Conservation (phyloP, 2,113 vertebrate genomes). For the Litocranius walleri region DNA sequence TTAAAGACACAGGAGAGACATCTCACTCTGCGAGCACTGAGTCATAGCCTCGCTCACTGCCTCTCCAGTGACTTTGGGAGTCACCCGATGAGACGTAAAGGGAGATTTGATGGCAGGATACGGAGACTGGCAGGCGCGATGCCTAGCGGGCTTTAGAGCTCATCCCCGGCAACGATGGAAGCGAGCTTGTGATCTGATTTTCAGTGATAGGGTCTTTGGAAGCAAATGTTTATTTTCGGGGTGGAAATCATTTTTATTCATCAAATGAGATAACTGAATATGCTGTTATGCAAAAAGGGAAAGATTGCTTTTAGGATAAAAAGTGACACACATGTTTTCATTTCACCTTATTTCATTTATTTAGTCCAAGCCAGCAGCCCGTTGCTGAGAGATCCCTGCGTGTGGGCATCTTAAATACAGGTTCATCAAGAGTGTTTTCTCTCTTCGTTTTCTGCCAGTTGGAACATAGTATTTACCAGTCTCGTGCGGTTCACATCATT, state of each 20-base stretch:
- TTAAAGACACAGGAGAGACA: constrained; percentile 83
- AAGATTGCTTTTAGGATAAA: constrained; percentile 46
- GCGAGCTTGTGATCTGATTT: constrained; percentile 64
- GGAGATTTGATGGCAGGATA: constrained; percentile 71
- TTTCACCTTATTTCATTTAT: neutral
- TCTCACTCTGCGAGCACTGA: constrained; percentile 65
- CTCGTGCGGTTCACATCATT: neutral
- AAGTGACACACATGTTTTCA: neutral
- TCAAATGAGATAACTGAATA: constrained; percentile 58
- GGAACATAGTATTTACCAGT: accelerated
- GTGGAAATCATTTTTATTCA: constrained; percentile 59
- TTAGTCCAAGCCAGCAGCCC: neutral
- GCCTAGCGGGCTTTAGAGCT: constrained; percentile 52
- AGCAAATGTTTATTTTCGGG: constrained; percentile 68
- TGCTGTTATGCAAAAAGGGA: constrained; percentile 45
- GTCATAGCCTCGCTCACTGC: constrained; percentile 74
- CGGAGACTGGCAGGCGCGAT: constrained; percentile 43
- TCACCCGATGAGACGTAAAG: constrained; percentile 71
- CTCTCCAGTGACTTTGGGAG: constrained; percentile 75
- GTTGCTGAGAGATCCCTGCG: neutral
- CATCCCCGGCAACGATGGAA: constrained; percentile 59
- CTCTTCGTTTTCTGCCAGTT: neutral
- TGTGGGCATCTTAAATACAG: neutral
- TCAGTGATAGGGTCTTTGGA: constrained; percentile 43
- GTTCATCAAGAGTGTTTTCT: neutral